Evolutionary conservation across 2,888 invertebrate species (phyloP), one percentile per base, ranked within the genome.

Genomic region (Tetragonisca angustula): DNA sequence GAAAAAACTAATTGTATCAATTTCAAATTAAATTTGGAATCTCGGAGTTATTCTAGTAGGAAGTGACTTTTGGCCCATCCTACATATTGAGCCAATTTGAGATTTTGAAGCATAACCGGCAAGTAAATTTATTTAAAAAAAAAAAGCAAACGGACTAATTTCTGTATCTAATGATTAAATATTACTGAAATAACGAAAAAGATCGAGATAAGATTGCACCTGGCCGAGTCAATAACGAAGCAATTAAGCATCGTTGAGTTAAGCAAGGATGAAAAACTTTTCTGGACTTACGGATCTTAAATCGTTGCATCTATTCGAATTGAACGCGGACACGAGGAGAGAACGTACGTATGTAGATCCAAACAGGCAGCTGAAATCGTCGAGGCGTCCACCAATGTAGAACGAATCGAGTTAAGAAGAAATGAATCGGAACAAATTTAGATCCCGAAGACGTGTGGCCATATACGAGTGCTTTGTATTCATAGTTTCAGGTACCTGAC

Each of bases 361-460:
- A 36, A 71, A 17, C 13, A 17, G n/a, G 32, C 50, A 32, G 62
- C n/a, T 73, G 62, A 17, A 50, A 17, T 24, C 62, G 32, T 73
- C 61, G n/a, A 52, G 73, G 62, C 50, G 17, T 32, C 50, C 73
- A 32, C 32, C 73, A 32, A 21, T 32, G 5, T 32, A 62, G 17
- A 73, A 73, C 62, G 62, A 73, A 73, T 73, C 50, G 62, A 64
- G 62, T 32, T 32, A 62, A 62, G n/a, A 62, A 73, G 73, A 73
- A 73, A 62, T 73, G 73, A 73, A 62, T 50, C 73, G 73, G 50
- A 73, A 73, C 73, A 50, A 73, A 73, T 73, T 62, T 73, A 62
- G 50, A 73, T 62, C 61, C 17, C 32, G 50, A 73, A 62, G 62
- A 73, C 32, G 62, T 32, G 50, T 62, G 49, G n/a, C 62, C 4